These are phyloP conservation scores for Pteruthius melanotis DNA, from an alignment of 2,113 vertebrate genomes.

Conservation along the genomic window DNA sequence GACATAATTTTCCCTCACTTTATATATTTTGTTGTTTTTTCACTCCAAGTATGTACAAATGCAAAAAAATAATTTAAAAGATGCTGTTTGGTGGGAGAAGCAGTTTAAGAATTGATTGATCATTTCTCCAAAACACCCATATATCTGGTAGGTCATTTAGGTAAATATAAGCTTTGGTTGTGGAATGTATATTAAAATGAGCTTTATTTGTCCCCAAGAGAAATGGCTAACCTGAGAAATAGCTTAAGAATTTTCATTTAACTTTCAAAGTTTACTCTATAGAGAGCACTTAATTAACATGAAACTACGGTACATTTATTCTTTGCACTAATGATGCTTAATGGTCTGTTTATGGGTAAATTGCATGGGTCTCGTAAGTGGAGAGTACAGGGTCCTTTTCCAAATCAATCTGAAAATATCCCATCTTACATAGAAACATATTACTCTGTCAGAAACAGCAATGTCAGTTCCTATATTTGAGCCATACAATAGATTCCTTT, in stretches of 20 bases:
- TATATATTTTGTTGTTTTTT: neutral
- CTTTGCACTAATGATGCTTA: constrained; percentile 69
- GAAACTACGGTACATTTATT: constrained; percentile 69
- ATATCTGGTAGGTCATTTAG: neutral
- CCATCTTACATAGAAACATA: constrained; percentile 2
- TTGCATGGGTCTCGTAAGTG: constrained; percentile 71
- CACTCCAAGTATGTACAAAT: neutral
- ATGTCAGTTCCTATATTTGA: constrained; percentile 21
- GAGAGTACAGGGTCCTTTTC: constrained; percentile 65
- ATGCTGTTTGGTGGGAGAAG: neutral
- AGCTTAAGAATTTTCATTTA: constrained; percentile 61
- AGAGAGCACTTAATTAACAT: constrained; percentile 67
- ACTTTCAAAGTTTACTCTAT: constrained; percentile 63
- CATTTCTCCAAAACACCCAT: constrained; percentile 7
- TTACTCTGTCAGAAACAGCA: constrained; percentile 44
- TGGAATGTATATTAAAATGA: neutral
- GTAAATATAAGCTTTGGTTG: constrained; percentile 8
- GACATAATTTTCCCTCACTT: constrained; percentile 19
- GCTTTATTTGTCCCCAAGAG: constrained; percentile 31
- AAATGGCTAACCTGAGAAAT: constrained; percentile 44
- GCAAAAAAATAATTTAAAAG: neutral
- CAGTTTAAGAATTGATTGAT: constrained; percentile 33
- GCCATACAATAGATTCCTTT: constrained; percentile 3
- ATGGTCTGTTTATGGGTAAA: constrained; percentile 72
- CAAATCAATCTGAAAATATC: constrained; percentile 54